These are phyloP conservation scores for Pycnomerus fuliginosus DNA, from an alignment of 2,888 invertebrate genomes.

Conservation along the genomic window DNA sequence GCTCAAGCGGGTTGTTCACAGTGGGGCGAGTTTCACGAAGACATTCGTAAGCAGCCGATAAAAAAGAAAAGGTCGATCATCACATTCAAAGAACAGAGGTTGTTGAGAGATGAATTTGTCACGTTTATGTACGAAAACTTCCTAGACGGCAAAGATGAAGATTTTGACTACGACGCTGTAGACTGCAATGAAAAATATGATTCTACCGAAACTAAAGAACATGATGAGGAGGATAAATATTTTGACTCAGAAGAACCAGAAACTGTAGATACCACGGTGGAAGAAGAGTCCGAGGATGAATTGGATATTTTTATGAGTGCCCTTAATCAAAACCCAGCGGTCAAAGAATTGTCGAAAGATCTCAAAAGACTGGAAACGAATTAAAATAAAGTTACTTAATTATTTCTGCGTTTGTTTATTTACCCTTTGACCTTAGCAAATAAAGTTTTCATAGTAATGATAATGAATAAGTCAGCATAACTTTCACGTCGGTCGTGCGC, in stretches of 20 bases:
- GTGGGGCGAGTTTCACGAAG: constrained; percentile 45
- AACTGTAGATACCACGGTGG: constrained; percentile 39
- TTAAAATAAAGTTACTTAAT: not conserved
- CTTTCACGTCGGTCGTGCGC: too few species aligned
- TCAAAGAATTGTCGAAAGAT: constrained; percentile 42
- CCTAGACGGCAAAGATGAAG: constrained; percentile 75
- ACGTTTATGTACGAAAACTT: constrained; percentile 85
- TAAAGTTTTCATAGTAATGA: not conserved
- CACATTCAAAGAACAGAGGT: constrained; percentile 60
- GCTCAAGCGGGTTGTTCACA: constrained; percentile 16
- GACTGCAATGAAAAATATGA: constrained; percentile 83
- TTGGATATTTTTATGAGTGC: constrained; percentile 73
- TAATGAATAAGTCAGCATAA: not conserved
- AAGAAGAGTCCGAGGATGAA: constrained; percentile 60
- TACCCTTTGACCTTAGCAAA: too few species aligned
- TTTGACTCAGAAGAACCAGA: constrained; percentile 82
- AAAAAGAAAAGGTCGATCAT: constrained; percentile 43
- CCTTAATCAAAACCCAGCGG: constrained; percentile 50
- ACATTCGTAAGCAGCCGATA: constrained; percentile 38
- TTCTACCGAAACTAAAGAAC: constrained; percentile 67
- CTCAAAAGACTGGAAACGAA: constrained; percentile 40
- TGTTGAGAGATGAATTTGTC: constrained; percentile 78
- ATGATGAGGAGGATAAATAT: constrained; percentile 88
- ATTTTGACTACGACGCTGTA: constrained; percentile 80
- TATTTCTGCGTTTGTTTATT: constrained; percentile 1